Base-by-base conservation (phyloP, 1,140 invertebrate species). In the Heterodera schachtii region DNA sequence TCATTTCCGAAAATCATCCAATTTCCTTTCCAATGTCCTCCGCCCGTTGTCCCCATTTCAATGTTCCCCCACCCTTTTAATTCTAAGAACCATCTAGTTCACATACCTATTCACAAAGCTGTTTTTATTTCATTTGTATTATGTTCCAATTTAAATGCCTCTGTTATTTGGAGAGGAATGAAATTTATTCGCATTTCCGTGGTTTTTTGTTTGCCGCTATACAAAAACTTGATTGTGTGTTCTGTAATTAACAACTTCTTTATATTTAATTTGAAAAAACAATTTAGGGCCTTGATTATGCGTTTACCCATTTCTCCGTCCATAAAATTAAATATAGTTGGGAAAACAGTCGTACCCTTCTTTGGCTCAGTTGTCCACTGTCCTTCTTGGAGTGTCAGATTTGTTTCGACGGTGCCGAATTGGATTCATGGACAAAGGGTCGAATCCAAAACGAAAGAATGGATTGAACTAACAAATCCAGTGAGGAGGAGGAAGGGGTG, bases 351-450 rank as follows among this genome's bases (percentile, higher is more conserved):
- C 31, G 8, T 21, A 64, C n/a, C 60, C 9, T 16, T 41, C 7
- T 16, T 21, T 71, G 47, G 11, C 64, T 31, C 31, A 31, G 31
- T 31, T 31, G 31, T 31, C 31, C 31, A 31, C 31, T 31, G 31
- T 31, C 31, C 31, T 31, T 13, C 70, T 66, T 44, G 19, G 43
- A 44, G 19, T 9, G n/a, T 9, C 11, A 64, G 57, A 64, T 19
- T 64, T 76, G 19, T 52, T 19, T 49, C 74, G 52, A 85, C 87
- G 9, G 89, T 89, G 7, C 90, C 90, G 75, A 83, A 90, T 52
- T 89, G 89, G 89, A 89, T 89, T 71, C 85, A 90, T 80, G 88
- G 88, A 41, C 81, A 87, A 60, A 75, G 81, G 41, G 89, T 90
- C 43, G 89, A 89, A 52, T 89, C 88, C 11, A 90, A 89, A 78